Base-by-base conservation (phyloP, 2,113 vertebrate species). In the Labeo catla region DNA sequence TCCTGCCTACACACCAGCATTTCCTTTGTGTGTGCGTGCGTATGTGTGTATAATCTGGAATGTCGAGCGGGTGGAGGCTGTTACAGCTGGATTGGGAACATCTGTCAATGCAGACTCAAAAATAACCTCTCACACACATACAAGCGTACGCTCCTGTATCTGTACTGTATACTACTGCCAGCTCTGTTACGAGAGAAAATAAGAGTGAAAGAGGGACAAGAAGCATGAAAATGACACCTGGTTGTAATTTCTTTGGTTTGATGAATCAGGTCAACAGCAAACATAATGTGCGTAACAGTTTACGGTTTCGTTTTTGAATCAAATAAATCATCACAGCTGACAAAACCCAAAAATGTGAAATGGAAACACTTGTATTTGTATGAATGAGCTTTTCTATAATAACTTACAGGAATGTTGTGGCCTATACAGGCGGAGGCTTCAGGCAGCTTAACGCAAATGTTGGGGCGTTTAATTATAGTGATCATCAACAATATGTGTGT, bases 241-340 rank as follows among this genome's bases (percentile, higher is more conserved):
- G 81, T 81, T 86, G 59, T 66, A 68, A 90, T 89, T 90, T 86
- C 36, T 43, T 81, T 6, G 15, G 61, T 54, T 80, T 70, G 74
- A 82, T 63, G 72, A 88, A 86, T 81, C 81, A 50, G 52, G 15
- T 57, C 72, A 65, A 86, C 76, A 70, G 74, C 68, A 86, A 89
- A 90, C 54, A 39, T 15, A 57, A 47, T 52, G 54, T 23, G 49
- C 12, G 65, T 73, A 73, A 85, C 84, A 66, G 83, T 77, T 86
- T 70, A 85, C 59, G 13, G 84, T 86, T 87, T 90, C 28, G 82
- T 88, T 87, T 87, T 78, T 87, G 85, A 90, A 78, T 88, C 73
- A 88, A 87, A 85, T 88, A 90, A 85, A 90, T 85, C 89, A 90
- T 88, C 78, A 85, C 86, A 87, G 73, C 63, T 28, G 81, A 84